phyloP scores from a whole-genome alignment of 2,888 invertebrate species.

The Acleris laterana region DNA sequence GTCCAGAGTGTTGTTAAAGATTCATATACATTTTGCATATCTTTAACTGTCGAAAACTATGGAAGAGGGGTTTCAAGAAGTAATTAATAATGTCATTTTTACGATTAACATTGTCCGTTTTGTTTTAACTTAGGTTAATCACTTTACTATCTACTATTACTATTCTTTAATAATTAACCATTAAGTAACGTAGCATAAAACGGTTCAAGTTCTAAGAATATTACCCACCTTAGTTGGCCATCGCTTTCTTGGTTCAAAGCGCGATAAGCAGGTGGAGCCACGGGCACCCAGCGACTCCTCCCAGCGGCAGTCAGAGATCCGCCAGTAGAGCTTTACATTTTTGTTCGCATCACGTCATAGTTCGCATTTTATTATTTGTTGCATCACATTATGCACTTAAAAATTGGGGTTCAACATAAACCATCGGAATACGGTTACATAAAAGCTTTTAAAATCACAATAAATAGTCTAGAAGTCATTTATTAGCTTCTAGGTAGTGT shows the following conservation, averaged over 20 bases:
- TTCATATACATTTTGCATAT: constrained; percentile 13
- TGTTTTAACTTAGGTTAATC: not conserved
- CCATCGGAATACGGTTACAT: constrained; percentile 46
- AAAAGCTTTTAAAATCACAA: constrained; percentile 41
- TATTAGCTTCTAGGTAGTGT: constrained; percentile 60
- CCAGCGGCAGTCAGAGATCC: not conserved
- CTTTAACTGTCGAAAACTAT: not conserved
- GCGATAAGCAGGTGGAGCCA: not conserved
- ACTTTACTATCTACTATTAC: not conserved
- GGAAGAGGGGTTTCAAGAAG: not conserved
- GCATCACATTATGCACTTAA: constrained; percentile 69
- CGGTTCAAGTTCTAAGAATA: constrained; percentile 2
- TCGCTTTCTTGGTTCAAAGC: constrained; percentile 6
- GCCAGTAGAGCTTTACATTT: not conserved
- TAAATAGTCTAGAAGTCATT: constrained; percentile 40
- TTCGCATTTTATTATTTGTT: constrained; percentile 48
- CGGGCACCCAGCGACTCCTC: not conserved
- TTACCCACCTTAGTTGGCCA: constrained; percentile 8
- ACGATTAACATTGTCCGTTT: not conserved
- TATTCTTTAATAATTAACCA: not conserved
- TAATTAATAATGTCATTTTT: not conserved
- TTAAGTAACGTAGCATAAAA: not conserved
- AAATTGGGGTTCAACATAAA: constrained; percentile 51
- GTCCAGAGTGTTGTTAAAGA: constrained; percentile 22
- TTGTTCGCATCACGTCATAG: constrained; percentile 33